Conservation (phyloP, 2,113 vertebrate species). For the Eulemur rufifrons region DNA sequence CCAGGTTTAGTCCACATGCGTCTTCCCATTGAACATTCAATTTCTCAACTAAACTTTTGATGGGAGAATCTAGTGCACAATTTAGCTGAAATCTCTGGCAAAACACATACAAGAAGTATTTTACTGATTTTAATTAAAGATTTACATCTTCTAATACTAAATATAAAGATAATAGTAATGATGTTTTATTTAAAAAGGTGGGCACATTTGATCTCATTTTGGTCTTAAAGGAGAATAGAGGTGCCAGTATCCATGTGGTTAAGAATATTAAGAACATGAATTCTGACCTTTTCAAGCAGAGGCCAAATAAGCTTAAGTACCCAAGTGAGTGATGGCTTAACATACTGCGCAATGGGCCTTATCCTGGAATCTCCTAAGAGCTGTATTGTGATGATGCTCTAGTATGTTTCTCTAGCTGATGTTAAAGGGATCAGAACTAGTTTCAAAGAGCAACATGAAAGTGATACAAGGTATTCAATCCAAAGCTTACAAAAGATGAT, state of each 20-base stretch:
- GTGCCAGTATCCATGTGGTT: neutral
- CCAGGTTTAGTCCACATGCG: neutral
- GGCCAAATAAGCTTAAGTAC: neutral
- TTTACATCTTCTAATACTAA: neutral
- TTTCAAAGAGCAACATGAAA: conserved; percentile 59
- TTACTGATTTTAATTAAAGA: neutral
- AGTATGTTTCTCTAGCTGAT: conserved; percentile 27
- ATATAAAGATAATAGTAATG: neutral
- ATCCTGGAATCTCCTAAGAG: neutral
- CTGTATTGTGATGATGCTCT: neutral
- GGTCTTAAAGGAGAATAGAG: neutral
- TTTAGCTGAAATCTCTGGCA: neutral
- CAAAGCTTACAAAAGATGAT: conserved; percentile 21
- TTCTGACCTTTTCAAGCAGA: neutral
- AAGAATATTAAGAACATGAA: neutral
- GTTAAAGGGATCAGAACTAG: conserved; percentile 41
- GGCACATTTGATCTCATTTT: neutral
- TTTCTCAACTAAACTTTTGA: neutral
- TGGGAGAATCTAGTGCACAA: neutral
- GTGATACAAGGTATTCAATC: neutral
- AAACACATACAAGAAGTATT: neutral
- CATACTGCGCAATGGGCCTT: neutral
- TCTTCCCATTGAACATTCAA: neutral
- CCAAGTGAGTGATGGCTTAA: neutral
- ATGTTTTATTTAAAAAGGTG: neutral